Base-by-base conservation (phyloP, 2,113 vertebrate species). In the Pachycephala philippinensis region DNA sequence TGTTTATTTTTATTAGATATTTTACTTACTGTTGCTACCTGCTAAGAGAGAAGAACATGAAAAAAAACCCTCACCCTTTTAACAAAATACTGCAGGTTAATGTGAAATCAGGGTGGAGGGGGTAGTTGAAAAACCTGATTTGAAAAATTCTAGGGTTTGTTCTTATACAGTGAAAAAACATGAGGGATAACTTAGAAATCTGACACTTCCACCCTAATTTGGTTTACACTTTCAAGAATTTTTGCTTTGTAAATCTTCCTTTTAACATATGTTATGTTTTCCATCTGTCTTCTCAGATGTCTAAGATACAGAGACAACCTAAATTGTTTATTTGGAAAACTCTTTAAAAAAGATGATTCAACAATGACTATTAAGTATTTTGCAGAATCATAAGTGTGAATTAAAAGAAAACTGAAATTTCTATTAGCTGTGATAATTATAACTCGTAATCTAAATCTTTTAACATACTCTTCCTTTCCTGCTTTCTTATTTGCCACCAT, bases 241-340 rank as follows among this genome's bases (percentile, higher is more conserved):
- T 94, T 94, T 97, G 91, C 94, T 96, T 96, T 96, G 91, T 97
- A 91, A 94, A 86, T 95, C 71, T 90, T 91, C 35, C 75, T 93
- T 93, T 96, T 96, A 94, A 93, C 82, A 83, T 96, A 95, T 79
- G 78, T 90, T 96, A 72, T 85, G 78, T 94, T 96, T 96, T 94
- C 95, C 95, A 96, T 97, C 95, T 97, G 94, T 94, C 84, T 94
- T 94, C 57, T 96, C 91, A 96, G 89, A 96, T 96, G 81, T 71
- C 83, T 88, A 1, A 84, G 89, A 93, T 90, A 45, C 57, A 76
- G 88, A 80, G 69, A 87, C 65, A 77, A 64, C 49, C 69, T 94
- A 60, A 60, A 59, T 50, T 27, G 74, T 90, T 74, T 90, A 60
- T 94, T 96, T 84, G 61, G 53, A 95, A 82, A 84, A 74, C 44